These are phyloP conservation scores for Amiota mariae DNA, from an alignment of 2,888 invertebrate genomes.

Conservation along the genomic window DNA sequence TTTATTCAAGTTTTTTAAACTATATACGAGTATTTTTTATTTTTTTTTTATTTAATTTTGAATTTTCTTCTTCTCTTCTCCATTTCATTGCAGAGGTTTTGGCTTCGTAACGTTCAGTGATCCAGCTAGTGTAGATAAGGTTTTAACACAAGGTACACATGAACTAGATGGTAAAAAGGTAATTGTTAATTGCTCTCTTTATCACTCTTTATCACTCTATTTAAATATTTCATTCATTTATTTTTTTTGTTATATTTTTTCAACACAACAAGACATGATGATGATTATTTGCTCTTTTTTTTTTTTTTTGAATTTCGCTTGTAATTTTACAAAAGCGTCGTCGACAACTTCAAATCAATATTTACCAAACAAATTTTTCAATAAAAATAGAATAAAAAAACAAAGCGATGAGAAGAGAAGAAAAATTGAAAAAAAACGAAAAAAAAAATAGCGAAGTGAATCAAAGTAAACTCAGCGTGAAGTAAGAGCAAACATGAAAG, in stretches of 20 bases:
- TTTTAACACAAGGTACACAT: slow-evolving; percentile 97
- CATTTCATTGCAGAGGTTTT: slow-evolving; percentile 88
- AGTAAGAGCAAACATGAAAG: slow-evolving; percentile 24
- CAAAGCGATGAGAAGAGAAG: neutral
- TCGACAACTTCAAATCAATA: slow-evolving; percentile 14
- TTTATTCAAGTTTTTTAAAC: neutral
- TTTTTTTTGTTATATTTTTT: neutral
- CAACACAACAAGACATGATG: no score
- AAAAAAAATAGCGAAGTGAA: neutral
- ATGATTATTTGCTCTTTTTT: no score
- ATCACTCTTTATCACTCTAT: slow-evolving; percentile 9
- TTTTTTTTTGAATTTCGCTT: neutral
- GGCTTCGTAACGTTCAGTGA: slow-evolving; percentile 99
- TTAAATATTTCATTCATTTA: neutral
- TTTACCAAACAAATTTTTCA: neutral
- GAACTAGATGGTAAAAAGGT: slow-evolving; percentile 99
- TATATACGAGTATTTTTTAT: no score
- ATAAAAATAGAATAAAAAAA: neutral
- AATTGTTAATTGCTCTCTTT: slow-evolving; percentile 70
- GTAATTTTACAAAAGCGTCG: slow-evolving; percentile 3
- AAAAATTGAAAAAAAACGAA: neutral
- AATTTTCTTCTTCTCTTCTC: slow-evolving; percentile 1
- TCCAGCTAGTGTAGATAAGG: slow-evolving; percentile 98
- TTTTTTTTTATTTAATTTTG: neutral
- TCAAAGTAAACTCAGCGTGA: neutral